Percentiles rank a stretch among this genome's conserved stretches.
Evolutionary conservation across 1,140 invertebrate species (phyloP).

Genomic region (Dolichoris vasculosae): DNA sequence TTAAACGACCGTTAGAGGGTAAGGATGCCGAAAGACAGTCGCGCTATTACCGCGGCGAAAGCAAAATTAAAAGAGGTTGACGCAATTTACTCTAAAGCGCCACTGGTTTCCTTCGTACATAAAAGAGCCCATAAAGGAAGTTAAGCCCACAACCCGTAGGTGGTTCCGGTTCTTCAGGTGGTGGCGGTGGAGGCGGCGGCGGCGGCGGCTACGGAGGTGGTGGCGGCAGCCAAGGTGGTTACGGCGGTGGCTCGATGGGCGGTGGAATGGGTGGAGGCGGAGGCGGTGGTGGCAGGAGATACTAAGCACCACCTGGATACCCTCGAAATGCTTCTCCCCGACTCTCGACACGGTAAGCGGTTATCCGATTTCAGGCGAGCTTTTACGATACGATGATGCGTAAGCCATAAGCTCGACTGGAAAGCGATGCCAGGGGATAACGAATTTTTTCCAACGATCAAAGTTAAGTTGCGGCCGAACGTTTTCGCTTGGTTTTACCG

Average conservation of each 20-base stretch:
- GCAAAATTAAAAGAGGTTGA: constrained; percentile 7
- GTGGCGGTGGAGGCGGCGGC: constrained; percentile 75
- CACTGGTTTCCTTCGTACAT: not conserved
- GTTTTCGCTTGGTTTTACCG: no score
- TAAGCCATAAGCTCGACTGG: not conserved
- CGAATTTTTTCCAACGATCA: no score
- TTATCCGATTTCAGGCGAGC: not conserved
- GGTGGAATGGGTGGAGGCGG: constrained; percentile 65
- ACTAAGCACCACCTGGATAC: constrained; percentile 53
- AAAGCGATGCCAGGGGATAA: not conserved
- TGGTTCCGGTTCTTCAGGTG: constrained; percentile 56
- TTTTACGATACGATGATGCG: no score
- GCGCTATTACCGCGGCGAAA: not conserved
- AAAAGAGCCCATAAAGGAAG: constrained; percentile 5
- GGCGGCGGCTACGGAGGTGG: constrained; percentile 64
- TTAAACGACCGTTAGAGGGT: not conserved
- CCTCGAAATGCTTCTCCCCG: constrained; percentile 24
- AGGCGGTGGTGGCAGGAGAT: constrained; percentile 67
- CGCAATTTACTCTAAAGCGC: not conserved
- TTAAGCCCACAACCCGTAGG: constrained; percentile 27
- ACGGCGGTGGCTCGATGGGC: constrained; percentile 65
- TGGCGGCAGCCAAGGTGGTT: constrained; percentile 65
- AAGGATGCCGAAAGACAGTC: not conserved
- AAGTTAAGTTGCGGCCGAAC: no score
- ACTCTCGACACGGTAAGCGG: constrained; percentile 49